Conservation (phyloP, 53 echinoderm and acorn worm genomes). For the Crossaster papposus region DNA sequence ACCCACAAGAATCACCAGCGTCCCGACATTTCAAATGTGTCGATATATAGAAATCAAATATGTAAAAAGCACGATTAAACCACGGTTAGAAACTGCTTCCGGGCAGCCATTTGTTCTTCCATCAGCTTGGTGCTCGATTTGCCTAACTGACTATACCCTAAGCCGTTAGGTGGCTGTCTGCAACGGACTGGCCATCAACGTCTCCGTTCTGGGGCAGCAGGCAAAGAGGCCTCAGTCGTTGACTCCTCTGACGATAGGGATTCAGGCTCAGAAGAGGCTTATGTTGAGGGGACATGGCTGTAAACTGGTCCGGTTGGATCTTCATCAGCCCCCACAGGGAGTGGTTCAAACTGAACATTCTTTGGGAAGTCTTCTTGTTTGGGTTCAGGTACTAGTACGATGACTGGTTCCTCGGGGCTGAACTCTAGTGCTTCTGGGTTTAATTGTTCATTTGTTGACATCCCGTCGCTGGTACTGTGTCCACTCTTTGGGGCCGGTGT, state of each 20-base stretch:
- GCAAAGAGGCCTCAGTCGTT: neutral
- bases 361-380: neutral
- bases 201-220: neutral
- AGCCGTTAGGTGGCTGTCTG: constrained; percentile 6
- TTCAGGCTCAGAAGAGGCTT: neutral
- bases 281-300: neutral
- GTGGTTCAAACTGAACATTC: too few relatives aligned
- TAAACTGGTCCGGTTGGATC: too few relatives aligned
- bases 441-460: neutral
- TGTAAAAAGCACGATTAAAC: too few relatives aligned
- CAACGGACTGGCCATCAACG: neutral
- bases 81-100: neutral
- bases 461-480: neutral
- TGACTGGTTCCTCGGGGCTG: neutral
- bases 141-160: neutral
- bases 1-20: too few relatives aligned
- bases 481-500: neutral
- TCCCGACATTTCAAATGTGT: too few relatives aligned
- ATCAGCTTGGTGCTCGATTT: neutral
- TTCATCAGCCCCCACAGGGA: neutral
- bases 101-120: neutral
- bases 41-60: too few relatives aligned
- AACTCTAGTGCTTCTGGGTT: neutral
- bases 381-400: neutral
- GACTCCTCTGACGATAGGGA: neutral